These are phyloP conservation scores for Sciurus vulgaris DNA, from an alignment of 2,797 vertebrate genomes.

Conservation along the genomic window DNA sequence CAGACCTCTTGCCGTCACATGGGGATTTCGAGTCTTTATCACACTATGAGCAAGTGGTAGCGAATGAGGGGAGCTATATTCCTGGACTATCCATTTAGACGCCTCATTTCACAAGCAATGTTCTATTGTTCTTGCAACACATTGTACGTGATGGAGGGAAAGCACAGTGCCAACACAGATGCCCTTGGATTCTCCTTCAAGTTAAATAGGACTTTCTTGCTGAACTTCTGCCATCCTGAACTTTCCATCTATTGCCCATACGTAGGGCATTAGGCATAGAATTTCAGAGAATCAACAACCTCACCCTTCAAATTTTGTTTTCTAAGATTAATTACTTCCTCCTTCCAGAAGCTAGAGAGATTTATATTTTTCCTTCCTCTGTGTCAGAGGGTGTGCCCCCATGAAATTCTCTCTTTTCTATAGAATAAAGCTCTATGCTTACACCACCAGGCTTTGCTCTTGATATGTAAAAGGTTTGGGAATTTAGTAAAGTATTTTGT, in stretches of 20 bases:
- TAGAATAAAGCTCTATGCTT: not conserved
- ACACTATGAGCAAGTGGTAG: not conserved
- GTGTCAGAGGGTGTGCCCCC: not conserved
- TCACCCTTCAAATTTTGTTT: not conserved
- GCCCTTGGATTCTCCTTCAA: not conserved
- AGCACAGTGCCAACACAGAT: accelerated
- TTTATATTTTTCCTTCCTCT: not conserved
- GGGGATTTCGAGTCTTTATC: not conserved
- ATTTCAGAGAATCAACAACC: not conserved
- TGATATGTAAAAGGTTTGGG: not conserved
- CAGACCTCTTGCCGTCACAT: not conserved
- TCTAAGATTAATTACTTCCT: not conserved
- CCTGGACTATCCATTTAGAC: not conserved
- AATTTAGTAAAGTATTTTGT: conserved; percentile 47
- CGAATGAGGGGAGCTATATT: not conserved
- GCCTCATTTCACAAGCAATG: not conserved
- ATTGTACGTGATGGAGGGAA: accelerated
- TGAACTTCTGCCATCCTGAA: not conserved
- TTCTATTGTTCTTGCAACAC: not conserved
- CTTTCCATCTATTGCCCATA: not conserved
- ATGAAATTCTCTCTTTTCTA: not conserved
- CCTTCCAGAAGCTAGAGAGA: not conserved
- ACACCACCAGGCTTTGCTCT: not conserved
- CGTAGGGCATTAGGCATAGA: not conserved
- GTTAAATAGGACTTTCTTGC: not conserved